Evolutionary conservation across 1,140 invertebrate species (phyloP).

Genomic region (Megalonaias nervosa): DNA sequence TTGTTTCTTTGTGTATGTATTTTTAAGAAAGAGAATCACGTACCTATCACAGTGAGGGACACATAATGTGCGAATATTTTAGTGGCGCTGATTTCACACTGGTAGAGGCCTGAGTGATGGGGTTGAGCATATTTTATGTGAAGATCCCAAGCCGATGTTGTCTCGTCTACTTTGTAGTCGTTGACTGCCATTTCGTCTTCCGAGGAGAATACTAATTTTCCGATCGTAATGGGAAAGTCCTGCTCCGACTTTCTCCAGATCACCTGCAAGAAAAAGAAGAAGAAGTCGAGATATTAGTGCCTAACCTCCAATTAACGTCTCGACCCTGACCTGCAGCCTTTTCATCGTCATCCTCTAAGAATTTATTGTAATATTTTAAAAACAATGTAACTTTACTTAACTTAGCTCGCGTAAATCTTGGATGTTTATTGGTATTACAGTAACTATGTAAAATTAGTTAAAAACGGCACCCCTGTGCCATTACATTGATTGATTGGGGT

Average conservation of each 20-base stretch:
- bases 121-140: constrained; percentile 37
- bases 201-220: constrained; percentile 29
- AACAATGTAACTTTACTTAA: no score
- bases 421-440: no score
- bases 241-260: constrained; percentile 33
- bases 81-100: constrained; percentile 40
- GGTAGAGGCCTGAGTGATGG: constrained; percentile 32
- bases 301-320: no score
- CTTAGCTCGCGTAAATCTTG: no score
- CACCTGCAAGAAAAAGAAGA: constrained; percentile 16
- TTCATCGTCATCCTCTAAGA: no score
- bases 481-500: no score
- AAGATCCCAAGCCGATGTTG: constrained; percentile 29
- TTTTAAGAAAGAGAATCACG: constrained; percentile 1
- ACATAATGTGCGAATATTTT: constrained; percentile 37
- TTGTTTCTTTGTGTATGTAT: no score
- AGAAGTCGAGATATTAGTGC: no score
- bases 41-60: constrained; percentile 40
- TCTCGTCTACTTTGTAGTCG: constrained; percentile 12
- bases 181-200: constrained; percentile 25
- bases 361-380: no score
- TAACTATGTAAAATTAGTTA: no score
- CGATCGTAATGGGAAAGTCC: constrained; percentile 36
- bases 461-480: no score
- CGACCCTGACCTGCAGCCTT: no score